Percentiles rank a stretch among this genome's conserved stretches.
These are phyloP conservation scores for Myripristis murdjan DNA, from an alignment of 2,797 vertebrate species.

Conservation along the genomic window DNA sequence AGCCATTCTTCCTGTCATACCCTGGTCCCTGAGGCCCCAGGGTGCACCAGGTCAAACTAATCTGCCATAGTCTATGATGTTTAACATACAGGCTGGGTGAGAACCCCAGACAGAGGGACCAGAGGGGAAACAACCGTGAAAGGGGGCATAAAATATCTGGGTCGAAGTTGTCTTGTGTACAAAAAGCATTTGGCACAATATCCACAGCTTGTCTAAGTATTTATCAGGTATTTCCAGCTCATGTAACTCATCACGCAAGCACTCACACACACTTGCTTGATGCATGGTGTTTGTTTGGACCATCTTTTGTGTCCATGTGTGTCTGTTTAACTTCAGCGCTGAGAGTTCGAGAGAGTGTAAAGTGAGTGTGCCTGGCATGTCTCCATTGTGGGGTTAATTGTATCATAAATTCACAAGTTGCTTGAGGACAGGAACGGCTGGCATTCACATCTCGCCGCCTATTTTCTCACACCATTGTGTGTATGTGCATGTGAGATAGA, in stretches of 20 bases:
- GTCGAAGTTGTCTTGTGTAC: neutral
- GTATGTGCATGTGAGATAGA: constrained; percentile 27
- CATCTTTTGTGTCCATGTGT: constrained; percentile 25
- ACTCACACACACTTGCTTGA: neutral
- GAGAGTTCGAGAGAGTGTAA: constrained; percentile 62
- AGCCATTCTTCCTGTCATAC: constrained; percentile 31
- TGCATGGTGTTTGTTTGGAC: constrained; percentile 15
- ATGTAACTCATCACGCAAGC: constrained; percentile 15
- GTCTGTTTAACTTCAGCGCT: constrained; percentile 44
- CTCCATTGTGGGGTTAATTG: constrained; percentile 78
- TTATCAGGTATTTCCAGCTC: constrained; percentile 3
- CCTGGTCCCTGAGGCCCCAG: constrained; percentile 46
- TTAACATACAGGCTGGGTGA: constrained; percentile 17
- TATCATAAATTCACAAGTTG: constrained; percentile 84
- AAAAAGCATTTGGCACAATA: neutral
- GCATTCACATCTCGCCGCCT: constrained; percentile 82
- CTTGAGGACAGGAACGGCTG: constrained; percentile 81
- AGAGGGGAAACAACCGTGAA: constrained; percentile 1
- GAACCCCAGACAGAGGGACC: neutral
- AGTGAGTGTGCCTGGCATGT: constrained; percentile 67
- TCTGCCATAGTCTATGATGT: constrained; percentile 53
- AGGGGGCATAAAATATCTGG: neutral
- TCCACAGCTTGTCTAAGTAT: neutral
- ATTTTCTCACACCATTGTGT: constrained; percentile 69
- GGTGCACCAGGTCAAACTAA: constrained; percentile 70